Evolutionary conservation across 2,888 invertebrate species (phyloP), one percentile per base, ranked within the genome.

Genomic region (Creontiades dilutus): DNA sequence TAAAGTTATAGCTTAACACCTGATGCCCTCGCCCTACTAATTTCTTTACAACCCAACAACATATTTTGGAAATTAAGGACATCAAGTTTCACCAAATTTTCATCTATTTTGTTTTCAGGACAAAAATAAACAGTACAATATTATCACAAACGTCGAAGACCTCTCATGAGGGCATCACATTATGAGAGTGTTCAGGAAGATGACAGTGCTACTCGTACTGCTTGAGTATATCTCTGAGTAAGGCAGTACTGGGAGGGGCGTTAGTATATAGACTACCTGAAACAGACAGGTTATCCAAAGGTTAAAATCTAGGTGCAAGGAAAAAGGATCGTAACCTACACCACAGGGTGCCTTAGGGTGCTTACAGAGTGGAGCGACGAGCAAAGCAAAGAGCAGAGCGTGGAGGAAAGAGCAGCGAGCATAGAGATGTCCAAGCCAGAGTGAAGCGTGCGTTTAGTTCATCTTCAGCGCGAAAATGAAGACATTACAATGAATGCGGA

Each of bases 211-310:
- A 89, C 47, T 89, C 89, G 85, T 75, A 82, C 46, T 89, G 48
- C 19, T 90, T 78, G 16, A 91, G 82, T 13, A 91, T 89, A 76
- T 94, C 93, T 92, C 93, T 93, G 37, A 94, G 92, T 91, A 94
- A 93, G 76, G 93, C 92, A 80, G 94, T 93, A 90, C 93, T 93
- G n/a, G 94, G 93, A 52, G 95, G 95, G 0, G 95, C 95, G 92
- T 95, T 95, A 23, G 95, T 95, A 91, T 95, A 96, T 46, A 96
- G 94, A 91, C 94, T 95, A 91, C 95, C 95, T 93, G 93, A 48
- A 82, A 82, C 12, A 16, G 55, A 82, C 23, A 52, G 52, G 23
- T 52, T 52, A 52, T 16, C 37, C 37, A 2, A 37, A 37, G 7
- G 2, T 37, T 37, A 37, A 37, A 37, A 37, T 4, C 37, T 37